Conservation (phyloP, 2,888 invertebrate species). For the Periphyllus acericola region DNA sequence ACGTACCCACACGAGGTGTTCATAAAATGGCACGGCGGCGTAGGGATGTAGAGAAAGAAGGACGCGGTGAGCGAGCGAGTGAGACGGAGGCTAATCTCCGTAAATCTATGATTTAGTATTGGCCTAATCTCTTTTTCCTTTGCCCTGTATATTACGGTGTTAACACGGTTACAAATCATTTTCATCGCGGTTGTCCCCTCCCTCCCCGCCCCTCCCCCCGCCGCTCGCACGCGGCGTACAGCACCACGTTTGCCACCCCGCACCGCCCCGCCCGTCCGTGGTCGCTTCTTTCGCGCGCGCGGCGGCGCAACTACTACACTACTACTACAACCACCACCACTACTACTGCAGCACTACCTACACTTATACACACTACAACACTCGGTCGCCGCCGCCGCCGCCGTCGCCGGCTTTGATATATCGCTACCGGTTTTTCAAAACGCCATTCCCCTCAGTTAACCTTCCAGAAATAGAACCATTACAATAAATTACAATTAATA, state of each 20-base stretch:
- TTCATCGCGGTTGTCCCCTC: slow-evolving; percentile 42
- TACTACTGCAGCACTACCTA: not conserved
- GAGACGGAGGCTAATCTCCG: not conserved
- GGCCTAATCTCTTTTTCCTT: slow-evolving; percentile 51
- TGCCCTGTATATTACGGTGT: slow-evolving; percentile 28
- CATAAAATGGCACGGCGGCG: not conserved
- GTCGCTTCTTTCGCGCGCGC: slow-evolving; percentile 12
- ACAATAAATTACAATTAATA: slow-evolving; percentile 65
- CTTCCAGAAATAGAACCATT: slow-evolving; percentile 63
- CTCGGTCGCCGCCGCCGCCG: slow-evolving; percentile 38
- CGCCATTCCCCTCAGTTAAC: slow-evolving; percentile 63
- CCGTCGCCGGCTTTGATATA: slow-evolving; percentile 63
- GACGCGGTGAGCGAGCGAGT: not conserved
- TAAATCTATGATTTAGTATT: slow-evolving; percentile 47
- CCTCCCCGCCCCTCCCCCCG: not conserved
- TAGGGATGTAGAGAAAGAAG: not conserved
- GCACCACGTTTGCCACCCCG: no score
- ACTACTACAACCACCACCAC: not conserved
- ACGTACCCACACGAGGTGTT: not conserved
- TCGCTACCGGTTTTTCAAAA: slow-evolving; percentile 64
- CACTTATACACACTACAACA: not conserved
- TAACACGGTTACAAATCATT: slow-evolving; percentile 60
- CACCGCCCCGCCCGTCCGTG: not conserved
- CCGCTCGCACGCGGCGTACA: not conserved
- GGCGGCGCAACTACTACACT: not conserved